Evolutionary conservation across 2,888 invertebrate species (phyloP), one percentile per base, ranked within the genome.

Genomic region (Lampropteryx suffumata): DNA sequence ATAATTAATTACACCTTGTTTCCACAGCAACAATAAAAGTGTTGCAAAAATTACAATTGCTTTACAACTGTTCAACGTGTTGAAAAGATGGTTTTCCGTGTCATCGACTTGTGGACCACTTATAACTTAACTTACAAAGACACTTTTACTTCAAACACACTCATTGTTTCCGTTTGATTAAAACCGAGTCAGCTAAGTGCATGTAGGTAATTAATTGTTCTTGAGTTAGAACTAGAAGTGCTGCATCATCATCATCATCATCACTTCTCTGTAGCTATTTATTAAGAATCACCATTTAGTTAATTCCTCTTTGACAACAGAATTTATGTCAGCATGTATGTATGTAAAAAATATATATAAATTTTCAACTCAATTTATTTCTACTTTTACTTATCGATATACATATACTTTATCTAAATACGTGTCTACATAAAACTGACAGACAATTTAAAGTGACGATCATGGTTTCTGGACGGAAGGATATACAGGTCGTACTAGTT

Each of bases 91-190:
- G 4, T 13, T 28, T 52, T 54, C 42, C 54, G 46, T 51, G 26
- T 51, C 36, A 32, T 41, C 14, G 40, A 46, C 34, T 40, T 45
- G 9, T 13, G 26, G 34, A 14, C 33, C 45, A 50, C 35, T 41
- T 45, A 17, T 10, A 42, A 2, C 4, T 24, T n/a, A 17, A 17
- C 17, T 32, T 8, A 32, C 17, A 36, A 26, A 17, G 37, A 28
- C 30, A 47, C 37, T 47, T 44, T 47, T 40, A 47, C 52, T 44
- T 21, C n/a, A n/a, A 52, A 44, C 47, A 34, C 47, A 39, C 40
- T 29, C 44, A 35, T 33, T 34, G 21, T 39, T 43, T 43, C 30
- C 50, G 44, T 47, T 53, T 42, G 42, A 37, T 32, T 12, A 26
- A 49, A 40, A 47, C 42, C 46, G 35, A 50, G 52, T 12, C 34